Percentiles rank a stretch among this genome's conserved stretches.
Conservation (phyloP, 2,888 invertebrate species). For the Parnassius glacialis region DNA sequence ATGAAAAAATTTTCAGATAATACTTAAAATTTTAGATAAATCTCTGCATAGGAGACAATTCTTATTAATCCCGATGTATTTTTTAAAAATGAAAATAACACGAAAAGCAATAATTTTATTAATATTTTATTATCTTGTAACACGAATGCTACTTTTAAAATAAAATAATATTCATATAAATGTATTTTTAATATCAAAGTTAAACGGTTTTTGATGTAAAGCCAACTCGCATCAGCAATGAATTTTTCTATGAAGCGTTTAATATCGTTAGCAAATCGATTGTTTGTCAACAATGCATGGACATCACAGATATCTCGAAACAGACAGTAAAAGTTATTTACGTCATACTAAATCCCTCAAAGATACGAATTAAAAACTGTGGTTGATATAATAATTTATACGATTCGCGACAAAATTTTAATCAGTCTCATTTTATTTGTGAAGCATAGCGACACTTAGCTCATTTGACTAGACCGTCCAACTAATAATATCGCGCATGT, state of each 20-base stretch:
- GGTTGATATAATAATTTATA: conserved; percentile 29
- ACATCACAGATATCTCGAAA: conserved; percentile 43
- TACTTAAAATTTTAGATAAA: neutral
- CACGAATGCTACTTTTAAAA: too few species aligned
- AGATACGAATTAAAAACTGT: conserved; percentile 29
- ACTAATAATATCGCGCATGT: conserved; percentile 79
- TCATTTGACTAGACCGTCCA: conserved; percentile 79
- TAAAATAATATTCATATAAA: conserved; percentile 29
- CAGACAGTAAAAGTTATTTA: conserved; percentile 50
- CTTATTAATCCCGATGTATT: too few species aligned
- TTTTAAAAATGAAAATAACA: too few species aligned
- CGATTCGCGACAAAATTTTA: conserved; percentile 31
- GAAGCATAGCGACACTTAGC: conserved; percentile 69
- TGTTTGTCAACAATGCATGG: conserved; percentile 38
- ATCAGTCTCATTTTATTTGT: conserved; percentile 58
- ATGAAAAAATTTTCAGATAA: neutral
- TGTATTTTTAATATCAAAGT: conserved; percentile 35
- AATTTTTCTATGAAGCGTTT: conserved; percentile 34
- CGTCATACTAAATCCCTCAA: conserved; percentile 49
- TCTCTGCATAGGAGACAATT: too few species aligned
- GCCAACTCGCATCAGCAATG: conserved; percentile 47
- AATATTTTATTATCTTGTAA: too few species aligned
- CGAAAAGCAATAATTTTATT: too few species aligned
- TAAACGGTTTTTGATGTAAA: conserved; percentile 42
- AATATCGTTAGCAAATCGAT: conserved; percentile 27